Conservation (phyloP, 2,888 invertebrate genomes). For the Dioctria rufipes region DNA sequence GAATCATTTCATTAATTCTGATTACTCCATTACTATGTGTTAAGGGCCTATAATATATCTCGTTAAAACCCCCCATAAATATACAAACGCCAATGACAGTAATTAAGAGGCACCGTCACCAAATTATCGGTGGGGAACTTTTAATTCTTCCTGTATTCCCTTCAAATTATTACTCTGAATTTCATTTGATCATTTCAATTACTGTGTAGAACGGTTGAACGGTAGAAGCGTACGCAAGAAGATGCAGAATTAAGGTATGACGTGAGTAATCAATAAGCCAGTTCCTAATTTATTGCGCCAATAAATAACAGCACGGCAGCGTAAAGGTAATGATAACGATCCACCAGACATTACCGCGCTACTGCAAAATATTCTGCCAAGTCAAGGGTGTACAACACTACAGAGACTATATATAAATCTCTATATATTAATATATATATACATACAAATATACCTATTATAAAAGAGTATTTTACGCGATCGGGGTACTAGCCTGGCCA, state of each 20-base stretch:
- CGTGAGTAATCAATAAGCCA: slow-evolving; percentile 59
- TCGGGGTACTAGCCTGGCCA: not conserved
- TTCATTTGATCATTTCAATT: slow-evolving; percentile 51
- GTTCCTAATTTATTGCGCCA: slow-evolving; percentile 58
- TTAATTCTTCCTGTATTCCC: slow-evolving; percentile 13
- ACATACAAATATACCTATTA: not conserved
- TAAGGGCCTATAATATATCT: not conserved
- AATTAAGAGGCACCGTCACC: slow-evolving; percentile 32
- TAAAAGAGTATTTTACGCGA: slow-evolving; percentile 52
- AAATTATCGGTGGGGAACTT: slow-evolving; percentile 27
- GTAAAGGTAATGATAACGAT: slow-evolving; percentile 59
- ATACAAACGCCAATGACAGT: not conserved
- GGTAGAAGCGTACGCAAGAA: slow-evolving; percentile 28
- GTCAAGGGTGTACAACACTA: slow-evolving; percentile 30
- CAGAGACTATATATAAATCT: not conserved
- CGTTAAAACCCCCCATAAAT: not conserved
- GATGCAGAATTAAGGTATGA: slow-evolving; percentile 54
- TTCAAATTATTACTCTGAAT: slow-evolving; percentile 38
- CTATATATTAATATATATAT: too few relatives aligned
- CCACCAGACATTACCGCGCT: slow-evolving; percentile 54
- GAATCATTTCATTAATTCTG: not conserved
- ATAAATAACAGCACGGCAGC: slow-evolving; percentile 59
- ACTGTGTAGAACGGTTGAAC: not conserved
- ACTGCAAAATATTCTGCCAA: slow-evolving; percentile 39
- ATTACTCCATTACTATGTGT: not conserved